A percentile compares a stretch with the other conserved stretches of the same genome.
Evolutionary conservation across 2,797 vertebrate genomes (phyloP).

Genomic region (Poeciliopsis infans): DNA sequence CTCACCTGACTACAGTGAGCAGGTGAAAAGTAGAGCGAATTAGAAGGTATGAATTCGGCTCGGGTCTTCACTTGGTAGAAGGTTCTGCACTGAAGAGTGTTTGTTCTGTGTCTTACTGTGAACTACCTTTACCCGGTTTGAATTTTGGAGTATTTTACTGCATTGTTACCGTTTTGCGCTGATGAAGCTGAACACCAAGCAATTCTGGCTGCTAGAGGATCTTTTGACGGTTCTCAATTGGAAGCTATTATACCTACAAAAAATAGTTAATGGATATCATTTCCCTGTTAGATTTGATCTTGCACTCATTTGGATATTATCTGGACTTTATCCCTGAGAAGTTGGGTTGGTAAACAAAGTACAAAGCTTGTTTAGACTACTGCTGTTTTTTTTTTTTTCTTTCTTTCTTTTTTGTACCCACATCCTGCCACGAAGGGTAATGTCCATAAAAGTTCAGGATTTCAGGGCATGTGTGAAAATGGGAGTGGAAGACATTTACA

Average conservation of each 20-base stretch:
- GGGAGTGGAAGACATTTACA: conserved; percentile 28
- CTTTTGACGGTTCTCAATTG: not conserved
- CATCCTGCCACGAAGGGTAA: not conserved
- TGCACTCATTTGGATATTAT: not conserved
- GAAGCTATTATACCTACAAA: not conserved
- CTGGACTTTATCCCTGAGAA: not conserved
- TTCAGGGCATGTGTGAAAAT: conserved; percentile 16
- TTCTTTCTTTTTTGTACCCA: not conserved
- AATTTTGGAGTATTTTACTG: not conserved
- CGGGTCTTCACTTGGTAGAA: not conserved
- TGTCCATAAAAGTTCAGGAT: conserved; percentile 7
- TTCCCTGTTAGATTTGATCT: not conserved
- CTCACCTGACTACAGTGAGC: not conserved
- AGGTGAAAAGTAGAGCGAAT: not conserved
- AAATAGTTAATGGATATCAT: not conserved
- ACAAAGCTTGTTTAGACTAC: not conserved
- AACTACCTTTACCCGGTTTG: not conserved
- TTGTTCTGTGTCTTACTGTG: not conserved
- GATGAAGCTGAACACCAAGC: not conserved
- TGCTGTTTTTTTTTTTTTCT: not conserved
- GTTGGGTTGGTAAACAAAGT: not conserved
- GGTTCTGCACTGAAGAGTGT: not conserved
- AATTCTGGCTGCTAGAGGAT: not conserved
- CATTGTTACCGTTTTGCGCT: not conserved
- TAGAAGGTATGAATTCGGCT: not conserved